Conservation (phyloP, 2,888 invertebrate genomes). For the Deilephila porcellus region DNA sequence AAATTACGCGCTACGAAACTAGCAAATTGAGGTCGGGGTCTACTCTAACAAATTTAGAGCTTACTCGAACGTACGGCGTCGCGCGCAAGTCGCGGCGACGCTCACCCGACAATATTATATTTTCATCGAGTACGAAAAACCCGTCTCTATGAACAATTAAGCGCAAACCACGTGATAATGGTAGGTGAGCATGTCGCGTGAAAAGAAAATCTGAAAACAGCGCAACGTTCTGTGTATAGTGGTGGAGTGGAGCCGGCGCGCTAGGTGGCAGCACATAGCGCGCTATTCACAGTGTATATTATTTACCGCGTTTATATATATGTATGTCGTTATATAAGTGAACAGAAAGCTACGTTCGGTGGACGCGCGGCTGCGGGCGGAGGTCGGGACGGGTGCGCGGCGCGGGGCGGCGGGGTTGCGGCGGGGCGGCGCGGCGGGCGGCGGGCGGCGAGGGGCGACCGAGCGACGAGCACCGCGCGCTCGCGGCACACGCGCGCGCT, state of each 20-base stretch:
- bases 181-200: conserved; percentile 59
- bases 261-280: conserved; percentile 84
- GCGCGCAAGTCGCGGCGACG: conserved; percentile 18
- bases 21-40: conserved; percentile 36
- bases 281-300: conserved; percentile 81
- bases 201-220: conserved; percentile 71
- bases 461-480: conserved; percentile 37
- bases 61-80: conserved; percentile 40
- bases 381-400: conserved; percentile 41
- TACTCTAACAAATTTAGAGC: conserved; percentile 39
- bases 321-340: conserved; percentile 82
- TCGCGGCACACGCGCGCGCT: conserved; percentile 51
- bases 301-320: conserved; percentile 79
- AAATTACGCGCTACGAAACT: conserved; percentile 50
- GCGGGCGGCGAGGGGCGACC: conserved; percentile 44
- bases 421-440: conserved; percentile 39
- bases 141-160: conserved; percentile 26
- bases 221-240: conserved; percentile 58
- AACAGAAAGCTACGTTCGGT: conserved; percentile 82
- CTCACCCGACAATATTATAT: conserved; percentile 31
- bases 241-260: conserved; percentile 65
- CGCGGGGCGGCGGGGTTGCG: conserved; percentile 47
- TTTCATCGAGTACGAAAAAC: conserved; percentile 27
- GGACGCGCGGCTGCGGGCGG: conserved; percentile 44
- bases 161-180: conserved; percentile 46